These are phyloP conservation scores for Turnix velox DNA, from an alignment of 2,113 vertebrate genomes.

Conservation along the genomic window DNA sequence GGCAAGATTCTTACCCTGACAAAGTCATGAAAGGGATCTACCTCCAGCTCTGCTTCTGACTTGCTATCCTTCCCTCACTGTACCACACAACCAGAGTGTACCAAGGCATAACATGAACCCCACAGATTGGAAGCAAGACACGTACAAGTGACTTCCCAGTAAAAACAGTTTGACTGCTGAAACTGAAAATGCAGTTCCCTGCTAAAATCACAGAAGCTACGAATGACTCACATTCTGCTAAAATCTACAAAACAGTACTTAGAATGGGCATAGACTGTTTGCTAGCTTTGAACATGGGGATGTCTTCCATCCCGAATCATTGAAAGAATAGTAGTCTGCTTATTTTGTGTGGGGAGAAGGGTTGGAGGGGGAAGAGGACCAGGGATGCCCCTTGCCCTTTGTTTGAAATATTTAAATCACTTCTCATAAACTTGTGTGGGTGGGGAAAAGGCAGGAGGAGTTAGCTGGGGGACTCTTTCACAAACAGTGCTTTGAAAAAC, in stretches of 20 bases:
- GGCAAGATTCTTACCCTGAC: background rate
- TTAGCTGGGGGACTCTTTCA: background rate
- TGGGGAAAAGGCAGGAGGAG: background rate
- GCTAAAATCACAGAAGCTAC: background rate
- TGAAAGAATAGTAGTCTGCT: background rate
- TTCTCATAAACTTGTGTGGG: background rate
- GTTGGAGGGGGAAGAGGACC: background rate
- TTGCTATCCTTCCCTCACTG: background rate
- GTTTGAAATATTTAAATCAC: background rate
- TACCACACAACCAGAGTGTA: background rate
- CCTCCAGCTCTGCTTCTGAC: background rate
- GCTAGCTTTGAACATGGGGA: background rate
- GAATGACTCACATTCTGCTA: background rate
- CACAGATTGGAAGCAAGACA: background rate
- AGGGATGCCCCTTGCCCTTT: background rate
- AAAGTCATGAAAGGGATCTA: background rate
- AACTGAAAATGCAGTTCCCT: background rate
- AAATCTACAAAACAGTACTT: background rate
- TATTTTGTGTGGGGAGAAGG: background rate
- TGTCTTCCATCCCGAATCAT: background rate
- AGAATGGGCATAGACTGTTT: fast-evolving
- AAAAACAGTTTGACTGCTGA: background rate
- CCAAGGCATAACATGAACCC: background rate
- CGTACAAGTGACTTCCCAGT: background rate
- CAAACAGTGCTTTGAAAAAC: background rate